phyloP scores from a whole-genome alignment of 2,113 vertebrate species.

The Axis porcinus region DNA sequence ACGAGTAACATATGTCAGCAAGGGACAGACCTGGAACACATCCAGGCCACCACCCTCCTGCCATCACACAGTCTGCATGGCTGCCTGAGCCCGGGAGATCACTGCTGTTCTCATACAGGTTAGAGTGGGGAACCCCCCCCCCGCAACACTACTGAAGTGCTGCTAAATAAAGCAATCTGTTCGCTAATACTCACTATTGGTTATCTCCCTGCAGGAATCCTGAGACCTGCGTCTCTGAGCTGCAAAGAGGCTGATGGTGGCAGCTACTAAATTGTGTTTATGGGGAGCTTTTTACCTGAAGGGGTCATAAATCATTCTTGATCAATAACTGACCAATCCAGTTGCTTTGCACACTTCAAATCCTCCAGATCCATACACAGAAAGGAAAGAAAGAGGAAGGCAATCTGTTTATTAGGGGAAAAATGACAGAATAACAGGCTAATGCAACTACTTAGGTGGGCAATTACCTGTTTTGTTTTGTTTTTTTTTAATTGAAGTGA shows the following conservation, averaged over 20 bases:
- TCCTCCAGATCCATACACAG: constrained; percentile 30
- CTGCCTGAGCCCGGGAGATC: rapidly evolving
- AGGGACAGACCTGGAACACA: not conserved
- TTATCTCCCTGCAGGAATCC: constrained; percentile 59
- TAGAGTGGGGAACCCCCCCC: not conserved
- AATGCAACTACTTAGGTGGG: constrained; percentile 23
- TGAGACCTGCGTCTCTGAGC: constrained; percentile 57
- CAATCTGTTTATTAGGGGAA: constrained; percentile 14
- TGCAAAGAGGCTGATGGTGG: constrained; percentile 35
- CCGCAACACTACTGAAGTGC: not conserved
- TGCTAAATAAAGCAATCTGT: not conserved
- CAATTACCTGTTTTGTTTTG: not conserved
- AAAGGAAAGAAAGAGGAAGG: constrained; percentile 32
- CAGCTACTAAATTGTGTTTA: constrained; percentile 73
- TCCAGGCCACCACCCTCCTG: not conserved
- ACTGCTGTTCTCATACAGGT: not conserved
- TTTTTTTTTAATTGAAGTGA: not conserved
- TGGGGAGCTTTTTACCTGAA: constrained; percentile 70
- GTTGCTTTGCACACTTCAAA: constrained; percentile 59
- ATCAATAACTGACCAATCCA: constrained; percentile 76
- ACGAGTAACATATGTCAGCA: not conserved
- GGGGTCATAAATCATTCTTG: constrained; percentile 73
- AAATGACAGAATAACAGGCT: constrained; percentile 42
- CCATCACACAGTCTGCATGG: too few species aligned
- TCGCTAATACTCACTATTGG: constrained; percentile 67